These are phyloP conservation scores for Auanema freiburgensis DNA, from an alignment of 2,888 invertebrate genomes.

Conservation along the genomic window DNA sequence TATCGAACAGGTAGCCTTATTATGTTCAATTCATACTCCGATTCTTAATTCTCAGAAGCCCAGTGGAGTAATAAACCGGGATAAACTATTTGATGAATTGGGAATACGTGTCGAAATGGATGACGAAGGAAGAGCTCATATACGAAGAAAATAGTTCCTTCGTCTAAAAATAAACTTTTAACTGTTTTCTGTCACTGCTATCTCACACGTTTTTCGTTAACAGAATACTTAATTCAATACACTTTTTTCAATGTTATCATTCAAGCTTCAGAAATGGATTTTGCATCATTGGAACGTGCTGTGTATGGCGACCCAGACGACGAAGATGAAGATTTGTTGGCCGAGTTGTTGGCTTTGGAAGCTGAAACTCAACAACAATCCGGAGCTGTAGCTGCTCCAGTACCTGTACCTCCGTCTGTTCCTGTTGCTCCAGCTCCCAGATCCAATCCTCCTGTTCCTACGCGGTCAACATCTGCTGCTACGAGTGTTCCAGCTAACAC, in stretches of 20 bases:
- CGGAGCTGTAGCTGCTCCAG: not conserved
- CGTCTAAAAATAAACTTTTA: conserved; percentile 1
- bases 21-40: conserved; percentile 6
- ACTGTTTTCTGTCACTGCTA: conserved; percentile 2
- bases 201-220: not conserved
- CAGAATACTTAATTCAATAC: conserved; percentile 6
- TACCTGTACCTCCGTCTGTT: too few species aligned
- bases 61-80: conserved; percentile 40
- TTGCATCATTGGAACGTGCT: conserved; percentile 35
- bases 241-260: conserved; percentile 8
- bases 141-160: not conserved
- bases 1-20: conserved; percentile 36
- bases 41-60: conserved; percentile 27
- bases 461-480: too few species aligned
- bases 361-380: too few species aligned
- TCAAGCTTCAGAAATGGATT: conserved; percentile 23
- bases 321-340: conserved; percentile 48
- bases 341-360: conserved; percentile 45
- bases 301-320: conserved; percentile 39
- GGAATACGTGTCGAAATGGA: conserved; percentile 30
- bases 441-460: too few species aligned
- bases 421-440: too few species aligned
- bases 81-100: conserved; percentile 34
- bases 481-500: not conserved
- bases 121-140: conserved; percentile 2